phyloP scores from a whole-genome alignment of 2,113 vertebrate genomes.

The Diadophis punctatus region DNA sequence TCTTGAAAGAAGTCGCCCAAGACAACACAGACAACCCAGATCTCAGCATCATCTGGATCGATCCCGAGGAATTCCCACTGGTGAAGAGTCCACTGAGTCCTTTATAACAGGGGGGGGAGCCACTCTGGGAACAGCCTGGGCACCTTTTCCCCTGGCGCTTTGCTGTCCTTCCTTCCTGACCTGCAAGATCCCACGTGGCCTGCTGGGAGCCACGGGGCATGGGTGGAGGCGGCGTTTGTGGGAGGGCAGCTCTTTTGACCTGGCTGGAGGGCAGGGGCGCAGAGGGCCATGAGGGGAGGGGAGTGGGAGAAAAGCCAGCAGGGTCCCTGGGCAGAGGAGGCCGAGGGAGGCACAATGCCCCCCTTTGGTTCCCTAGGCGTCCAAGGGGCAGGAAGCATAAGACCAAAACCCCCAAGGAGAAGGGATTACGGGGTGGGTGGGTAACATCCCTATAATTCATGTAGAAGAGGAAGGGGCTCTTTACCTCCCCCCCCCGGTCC shows the following conservation, averaged over 20 bases:
- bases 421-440: not conserved
- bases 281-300: not conserved
- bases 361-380: not conserved
- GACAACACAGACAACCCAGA: conserved; percentile 88
- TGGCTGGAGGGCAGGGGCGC: not conserved
- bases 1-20: conserved; percentile 86
- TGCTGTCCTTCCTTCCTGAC: not conserved
- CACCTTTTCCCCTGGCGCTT: not conserved
- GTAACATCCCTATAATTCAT: no score
- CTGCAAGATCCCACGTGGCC: not conserved
- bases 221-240: not conserved
- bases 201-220: not conserved
- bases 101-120: not conserved
- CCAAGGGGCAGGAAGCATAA: no score
- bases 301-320: not conserved
- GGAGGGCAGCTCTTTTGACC: not conserved
- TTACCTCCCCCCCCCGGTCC: not conserved
- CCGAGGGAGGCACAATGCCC: no score
- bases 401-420: no score
- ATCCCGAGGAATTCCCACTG: conserved; percentile 90
- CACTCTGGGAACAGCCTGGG: not conserved
- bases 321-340: not conserved
- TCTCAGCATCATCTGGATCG: conserved; percentile 94
- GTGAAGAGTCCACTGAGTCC: conserved; percentile 56
- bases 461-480: not conserved